Evolutionary conservation across 2,113 vertebrate species (phyloP).

Genomic region (Phasianus colchicus): DNA sequence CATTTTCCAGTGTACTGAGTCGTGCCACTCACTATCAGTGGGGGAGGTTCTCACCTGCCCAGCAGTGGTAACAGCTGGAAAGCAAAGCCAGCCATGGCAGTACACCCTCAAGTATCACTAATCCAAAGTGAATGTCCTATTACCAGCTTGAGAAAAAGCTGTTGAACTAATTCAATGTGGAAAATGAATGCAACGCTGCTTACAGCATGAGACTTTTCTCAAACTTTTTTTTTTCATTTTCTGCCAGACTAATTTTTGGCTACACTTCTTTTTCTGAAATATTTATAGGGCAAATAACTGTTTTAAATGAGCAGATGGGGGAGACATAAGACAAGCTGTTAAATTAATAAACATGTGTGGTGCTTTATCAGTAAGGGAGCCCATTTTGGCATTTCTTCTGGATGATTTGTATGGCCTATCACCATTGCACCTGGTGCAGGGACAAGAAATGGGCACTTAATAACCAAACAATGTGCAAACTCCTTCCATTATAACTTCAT

Average conservation of each 20-base stretch:
- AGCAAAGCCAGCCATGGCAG: not conserved
- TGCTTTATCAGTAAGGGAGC: conserved; percentile 78
- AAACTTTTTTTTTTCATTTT: not conserved
- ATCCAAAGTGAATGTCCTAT: conserved; percentile 65
- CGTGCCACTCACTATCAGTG: conserved; percentile 23
- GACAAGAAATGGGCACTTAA: conserved; percentile 88
- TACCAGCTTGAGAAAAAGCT: conserved; percentile 18
- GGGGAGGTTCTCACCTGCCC: conserved; percentile 54
- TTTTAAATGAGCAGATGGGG: conserved; percentile 82
- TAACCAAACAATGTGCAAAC: conserved; percentile 87
- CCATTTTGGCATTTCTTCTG: conserved; percentile 80
- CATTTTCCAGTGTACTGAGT: conserved; percentile 38
- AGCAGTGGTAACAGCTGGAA: conserved; percentile 56
- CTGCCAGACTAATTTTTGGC: conserved; percentile 59
- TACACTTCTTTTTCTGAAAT: conserved; percentile 71
- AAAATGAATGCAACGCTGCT: not conserved
- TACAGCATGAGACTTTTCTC: not conserved
- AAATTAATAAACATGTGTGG: conserved; percentile 80
- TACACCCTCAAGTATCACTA: conserved; percentile 25
- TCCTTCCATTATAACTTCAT: conserved; percentile 90
- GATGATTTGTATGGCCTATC: conserved; percentile 83
- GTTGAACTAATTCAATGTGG: not conserved
- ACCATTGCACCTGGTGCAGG: conserved; percentile 83
- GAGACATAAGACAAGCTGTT: conserved; percentile 82
- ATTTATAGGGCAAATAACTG: conserved; percentile 77